Evolutionary conservation across 2,888 invertebrate genomes (phyloP).

Genomic region (Luperina nickerlii): DNA sequence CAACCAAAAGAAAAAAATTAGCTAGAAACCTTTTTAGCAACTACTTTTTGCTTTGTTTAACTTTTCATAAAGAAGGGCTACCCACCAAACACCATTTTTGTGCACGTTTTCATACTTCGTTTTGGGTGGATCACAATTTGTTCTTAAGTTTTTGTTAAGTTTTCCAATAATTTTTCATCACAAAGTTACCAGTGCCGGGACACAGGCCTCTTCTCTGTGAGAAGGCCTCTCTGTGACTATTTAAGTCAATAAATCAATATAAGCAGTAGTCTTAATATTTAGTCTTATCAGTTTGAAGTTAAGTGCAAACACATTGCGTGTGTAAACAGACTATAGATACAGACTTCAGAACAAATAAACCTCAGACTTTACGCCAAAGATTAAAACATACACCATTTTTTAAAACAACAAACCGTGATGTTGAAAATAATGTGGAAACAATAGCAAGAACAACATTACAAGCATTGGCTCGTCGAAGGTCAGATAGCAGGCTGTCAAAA

Average conservation of each 20-base stretch:
- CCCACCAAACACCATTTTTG: neutral
- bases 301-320: neutral
- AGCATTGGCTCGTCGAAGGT: neutral
- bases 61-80: neutral
- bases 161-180: neutral
- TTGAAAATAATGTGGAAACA: conserved; percentile 1
- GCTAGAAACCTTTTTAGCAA: neutral
- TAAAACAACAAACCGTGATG: neutral
- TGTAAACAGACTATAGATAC: neutral
- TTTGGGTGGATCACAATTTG: neutral
- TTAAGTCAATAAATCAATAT: conserved; percentile 2
- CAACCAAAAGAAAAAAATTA: neutral
- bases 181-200: neutral
- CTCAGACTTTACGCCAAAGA: neutral
- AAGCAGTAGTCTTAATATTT: neutral
- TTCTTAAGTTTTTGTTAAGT: too few species aligned
- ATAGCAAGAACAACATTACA: neutral
- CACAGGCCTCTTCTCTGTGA: neutral
- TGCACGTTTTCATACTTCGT: neutral
- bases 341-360: conserved; percentile 2
- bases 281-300: conserved; percentile 10
- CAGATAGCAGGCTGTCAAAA: neutral
- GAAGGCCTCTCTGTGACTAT: too few species aligned
- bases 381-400: neutral
- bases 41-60: neutral